phyloP scores from a whole-genome alignment of 2,888 invertebrate species.

The Venustoraphidia nigricollis region DNA sequence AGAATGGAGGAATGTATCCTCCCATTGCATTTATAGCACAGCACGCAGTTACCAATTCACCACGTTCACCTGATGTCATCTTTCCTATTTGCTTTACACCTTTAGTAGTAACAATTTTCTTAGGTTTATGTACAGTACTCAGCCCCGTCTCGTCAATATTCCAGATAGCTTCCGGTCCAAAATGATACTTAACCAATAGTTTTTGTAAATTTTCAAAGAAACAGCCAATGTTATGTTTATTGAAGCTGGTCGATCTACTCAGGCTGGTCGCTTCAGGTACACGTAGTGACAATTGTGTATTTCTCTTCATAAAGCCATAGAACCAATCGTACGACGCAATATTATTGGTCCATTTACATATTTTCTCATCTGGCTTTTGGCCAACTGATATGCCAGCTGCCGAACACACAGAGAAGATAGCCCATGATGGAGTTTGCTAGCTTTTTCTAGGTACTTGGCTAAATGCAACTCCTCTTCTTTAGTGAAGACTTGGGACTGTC shows the following conservation, averaged over 20 bases:
- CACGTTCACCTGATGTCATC: slow-evolving; percentile 23
- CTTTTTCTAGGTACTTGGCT: slow-evolving; percentile 9
- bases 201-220: slow-evolving; percentile 15
- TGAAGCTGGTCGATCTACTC: slow-evolving; percentile 13
- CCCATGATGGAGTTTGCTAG: slow-evolving; percentile 11
- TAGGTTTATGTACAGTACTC: slow-evolving; percentile 21
- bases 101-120: slow-evolving; percentile 19
- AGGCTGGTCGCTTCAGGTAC: slow-evolving; percentile 12
- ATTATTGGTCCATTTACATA: slow-evolving; percentile 5
- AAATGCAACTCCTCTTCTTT: slow-evolving; percentile 8
- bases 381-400: slow-evolving; percentile 15
- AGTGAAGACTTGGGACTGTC: slow-evolving; percentile 9
- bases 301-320: slow-evolving; percentile 9
- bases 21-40: slow-evolving; percentile 21
- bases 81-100: slow-evolving; percentile 22
- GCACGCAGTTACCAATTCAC: slow-evolving; percentile 20
- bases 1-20: slow-evolving; percentile 21
- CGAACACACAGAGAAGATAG: slow-evolving; percentile 14
- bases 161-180: slow-evolving; percentile 14
- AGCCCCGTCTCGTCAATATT: slow-evolving; percentile 23
- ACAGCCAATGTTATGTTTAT: slow-evolving; percentile 12
- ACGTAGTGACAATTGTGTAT: slow-evolving; percentile 11
- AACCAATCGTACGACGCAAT: slow-evolving; percentile 12
- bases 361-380: slow-evolving; percentile 1
- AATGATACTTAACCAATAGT: slow-evolving; percentile 10